Evolutionary conservation across 2,113 vertebrate species (phyloP), one percentile per base, ranked within the genome.

Genomic region (Poeciliopsis retropinna): DNA sequence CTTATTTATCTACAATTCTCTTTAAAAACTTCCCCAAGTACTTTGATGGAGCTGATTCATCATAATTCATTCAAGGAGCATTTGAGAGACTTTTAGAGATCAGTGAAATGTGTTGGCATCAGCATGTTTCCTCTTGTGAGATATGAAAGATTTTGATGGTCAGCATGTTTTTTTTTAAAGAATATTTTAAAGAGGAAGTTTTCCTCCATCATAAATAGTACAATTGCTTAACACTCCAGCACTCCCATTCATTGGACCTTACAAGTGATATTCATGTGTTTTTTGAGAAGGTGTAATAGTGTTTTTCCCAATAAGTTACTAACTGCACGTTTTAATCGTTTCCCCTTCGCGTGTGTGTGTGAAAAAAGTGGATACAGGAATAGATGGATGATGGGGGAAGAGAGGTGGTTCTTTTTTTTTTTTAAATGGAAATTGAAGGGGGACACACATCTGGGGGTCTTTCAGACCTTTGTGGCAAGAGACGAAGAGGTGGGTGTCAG

Each of bases 351-450:
- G 47, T 78, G 67, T 75, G 60, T 71, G 64, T 75, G 34, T 34
- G 34, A 34, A 75, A 66, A 66, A 75, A 71, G 75, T 87, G 83
- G 64, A 75, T 80, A 62, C 71, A 44, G 67, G n/a, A 75, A 77
- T 80, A 72, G 80, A 87, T 80, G 82, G 84, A 89, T 88, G 81
- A 77, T 57, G 75, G 79, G 82, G 62, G 72, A 68, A 85, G 80
- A 85, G 81, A 78, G 86, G 76, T 89, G 75, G 68, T 73, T 83
- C 57, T 76, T 88, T 91, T 92, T 34, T 31, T 32, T 34, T 92
- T 93, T 90, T 74, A 91, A 93, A 92, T 93, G 91, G 86, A 92
- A 93, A 93, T 93, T 12, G 89, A 83, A 83, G 85, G 79, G 90
- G 64, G 64, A 28, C 79, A 85, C 91, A 92, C 92, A 93, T 92